Evolutionary conservation across 2,888 invertebrate genomes (phyloP).

Genomic region (Andrena dorsata): DNA sequence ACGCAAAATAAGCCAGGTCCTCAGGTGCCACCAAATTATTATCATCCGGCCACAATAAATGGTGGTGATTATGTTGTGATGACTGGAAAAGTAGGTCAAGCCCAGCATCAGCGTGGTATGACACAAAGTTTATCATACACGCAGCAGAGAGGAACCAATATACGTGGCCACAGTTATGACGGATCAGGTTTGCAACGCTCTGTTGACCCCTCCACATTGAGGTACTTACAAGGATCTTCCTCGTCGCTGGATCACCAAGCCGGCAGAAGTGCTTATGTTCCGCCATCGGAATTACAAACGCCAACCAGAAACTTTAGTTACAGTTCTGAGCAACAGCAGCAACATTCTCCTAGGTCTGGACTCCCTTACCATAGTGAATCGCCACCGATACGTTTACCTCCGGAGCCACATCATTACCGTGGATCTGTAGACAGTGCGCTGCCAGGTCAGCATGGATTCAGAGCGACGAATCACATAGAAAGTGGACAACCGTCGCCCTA

Average conservation of each 20-base stretch:
- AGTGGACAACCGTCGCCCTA: constrained; percentile 71
- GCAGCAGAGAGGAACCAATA: constrained; percentile 67
- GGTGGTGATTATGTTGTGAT: constrained; percentile 93
- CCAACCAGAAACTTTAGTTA: constrained; percentile 75
- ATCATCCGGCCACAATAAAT: constrained; percentile 89
- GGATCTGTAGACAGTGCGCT: constrained; percentile 69
- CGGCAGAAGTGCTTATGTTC: constrained; percentile 81
- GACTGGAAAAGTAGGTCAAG: constrained; percentile 88
- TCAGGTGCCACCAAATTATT: constrained; percentile 84
- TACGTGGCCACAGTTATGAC: constrained; percentile 81
- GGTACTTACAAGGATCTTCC: constrained; percentile 76
- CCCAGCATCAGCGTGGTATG: constrained; percentile 74
- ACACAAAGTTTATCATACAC: constrained; percentile 70
- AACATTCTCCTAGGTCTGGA: constrained; percentile 77
- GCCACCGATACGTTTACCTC: constrained; percentile 76
- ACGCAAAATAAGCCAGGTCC: constrained; percentile 84
- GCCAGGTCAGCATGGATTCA: constrained; percentile 68
- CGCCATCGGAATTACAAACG: constrained; percentile 82
- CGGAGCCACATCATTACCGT: constrained; percentile 80
- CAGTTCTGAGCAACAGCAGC: constrained; percentile 73
- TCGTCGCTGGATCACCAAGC: constrained; percentile 78
- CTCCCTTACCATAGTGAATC: constrained; percentile 79
- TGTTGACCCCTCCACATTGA: constrained; percentile 63
- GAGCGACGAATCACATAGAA: constrained; percentile 74
- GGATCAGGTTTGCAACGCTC: constrained; percentile 74